Base-by-base conservation (phyloP, 2,888 invertebrate species). In the Synanthedon myopaeformis region DNA sequence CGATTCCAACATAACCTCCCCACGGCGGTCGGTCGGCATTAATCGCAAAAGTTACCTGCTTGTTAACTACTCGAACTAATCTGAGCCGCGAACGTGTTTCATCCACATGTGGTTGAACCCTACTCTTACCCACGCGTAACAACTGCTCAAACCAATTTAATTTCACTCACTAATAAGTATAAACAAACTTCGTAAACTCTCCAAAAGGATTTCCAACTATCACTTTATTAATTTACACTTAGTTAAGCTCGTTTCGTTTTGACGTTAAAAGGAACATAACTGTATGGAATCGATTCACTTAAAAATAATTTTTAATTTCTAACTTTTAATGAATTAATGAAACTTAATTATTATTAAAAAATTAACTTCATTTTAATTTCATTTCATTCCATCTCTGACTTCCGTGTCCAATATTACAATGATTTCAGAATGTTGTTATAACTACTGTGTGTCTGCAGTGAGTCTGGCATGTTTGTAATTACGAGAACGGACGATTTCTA, bases 1-100 rank as follows among this genome's bases (percentile, higher is more conserved):
- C 65, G 66, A 69, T 72, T 62, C 58, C 51, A 51, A 35, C 60
- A 60, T 56, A 50, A 54, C 59, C 57, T 35, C 35, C 8, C 60
- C 51, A 42, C 52, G 58, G 54, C 55, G 55, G 51, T 13, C 41
- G 35, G 28, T 28, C 35, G 41, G 51, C 41, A 76, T 76, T 77
- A 76, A 78, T 78, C 74, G 78, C 72, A 64, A 70, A 78, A 77
- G 74, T 77, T 78, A 65, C 65, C 61, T 60, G 65, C 63, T 65
- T 66, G 69, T 69, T 70, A 65, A 45, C 65, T 63, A 65, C 65
- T 58, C 59, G 61, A 65, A 69, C 70, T 72, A 70, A 73, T 74
- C 68, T 65, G 65, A 64, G 61, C 51, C 58, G 52, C 58, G 60
- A 58, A 70, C 72, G 70, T 70, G 70, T 49, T 19, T 49, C 49